Evolutionary conservation across 2,888 invertebrate species (phyloP).

Genomic region (Agrochola lota): DNA sequence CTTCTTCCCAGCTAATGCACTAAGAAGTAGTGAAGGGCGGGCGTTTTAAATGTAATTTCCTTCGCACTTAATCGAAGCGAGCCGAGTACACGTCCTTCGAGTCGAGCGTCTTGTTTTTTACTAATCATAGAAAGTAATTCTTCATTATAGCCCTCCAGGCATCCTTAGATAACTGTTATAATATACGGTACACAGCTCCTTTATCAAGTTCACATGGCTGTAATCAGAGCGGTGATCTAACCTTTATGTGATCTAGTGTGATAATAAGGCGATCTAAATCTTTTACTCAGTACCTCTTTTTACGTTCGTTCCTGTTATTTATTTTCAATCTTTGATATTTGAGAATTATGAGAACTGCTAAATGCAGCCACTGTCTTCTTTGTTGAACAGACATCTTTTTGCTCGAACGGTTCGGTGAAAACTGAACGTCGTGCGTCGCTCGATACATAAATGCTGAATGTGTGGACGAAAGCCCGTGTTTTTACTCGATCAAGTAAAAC

Average conservation of each 20-base stretch:
- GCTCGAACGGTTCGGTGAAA: not conserved
- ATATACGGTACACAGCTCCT: not conserved
- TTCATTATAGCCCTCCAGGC: not conserved
- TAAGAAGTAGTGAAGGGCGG: too few relatives aligned
- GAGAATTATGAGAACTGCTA: not conserved
- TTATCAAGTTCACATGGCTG: conserved; percentile 3
- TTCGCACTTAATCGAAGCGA: too few relatives aligned
- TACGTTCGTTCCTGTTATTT: not conserved
- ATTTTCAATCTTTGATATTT: not conserved
- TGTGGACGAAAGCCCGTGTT: not conserved
- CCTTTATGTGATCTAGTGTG: too few relatives aligned
- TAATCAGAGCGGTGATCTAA: not conserved
- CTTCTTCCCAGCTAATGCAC: too few relatives aligned
- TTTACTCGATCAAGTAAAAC: not conserved
- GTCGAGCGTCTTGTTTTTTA: not conserved
- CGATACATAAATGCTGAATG: too few relatives aligned
- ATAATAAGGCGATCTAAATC: too few relatives aligned
- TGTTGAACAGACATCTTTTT: not conserved
- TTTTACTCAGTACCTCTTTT: not conserved
- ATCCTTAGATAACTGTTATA: not conserved
- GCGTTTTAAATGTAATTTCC: too few relatives aligned
- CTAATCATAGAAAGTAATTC: not conserved
- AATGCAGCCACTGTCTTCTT: not conserved
- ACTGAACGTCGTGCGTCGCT: too few relatives aligned
- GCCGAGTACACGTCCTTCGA: too few relatives aligned